phyloP scores from a whole-genome alignment of 2,113 vertebrate genomes.

The Dinomys branickii region DNA sequence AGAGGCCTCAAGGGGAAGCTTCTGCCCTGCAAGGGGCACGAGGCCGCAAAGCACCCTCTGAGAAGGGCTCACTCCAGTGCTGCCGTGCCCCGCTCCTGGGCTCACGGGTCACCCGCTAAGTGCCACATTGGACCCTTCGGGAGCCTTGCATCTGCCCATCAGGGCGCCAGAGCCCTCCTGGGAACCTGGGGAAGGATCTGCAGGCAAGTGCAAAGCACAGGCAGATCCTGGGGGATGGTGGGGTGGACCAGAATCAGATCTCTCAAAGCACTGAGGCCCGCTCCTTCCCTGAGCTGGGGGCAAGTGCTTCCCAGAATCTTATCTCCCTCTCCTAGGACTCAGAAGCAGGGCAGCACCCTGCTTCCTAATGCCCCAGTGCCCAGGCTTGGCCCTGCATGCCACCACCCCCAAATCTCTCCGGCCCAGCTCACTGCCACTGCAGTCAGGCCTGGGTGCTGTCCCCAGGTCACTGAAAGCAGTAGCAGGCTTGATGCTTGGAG shows the following conservation, averaged over 20 bases:
- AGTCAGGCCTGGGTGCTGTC: background rate
- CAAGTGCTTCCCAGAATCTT: too few relatives aligned
- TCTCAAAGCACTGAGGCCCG: background rate
- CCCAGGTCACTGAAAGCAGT: background rate
- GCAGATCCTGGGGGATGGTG: background rate
- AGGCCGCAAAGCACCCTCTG: conserved; percentile 63
- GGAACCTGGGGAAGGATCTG: conserved; percentile 29
- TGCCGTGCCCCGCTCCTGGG: background rate
- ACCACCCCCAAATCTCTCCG: background rate
- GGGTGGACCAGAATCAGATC: background rate
- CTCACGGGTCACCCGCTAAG: background rate
- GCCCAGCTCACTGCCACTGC: background rate
- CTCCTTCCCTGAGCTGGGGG: background rate
- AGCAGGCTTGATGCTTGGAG: background rate
- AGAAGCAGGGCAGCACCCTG: background rate
- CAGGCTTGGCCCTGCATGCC: background rate
- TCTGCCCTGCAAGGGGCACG: conserved; percentile 78
- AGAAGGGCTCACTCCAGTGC: conserved; percentile 41
- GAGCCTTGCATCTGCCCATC: background rate
- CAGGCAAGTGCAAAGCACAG: background rate
- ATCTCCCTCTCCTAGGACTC: background rate
- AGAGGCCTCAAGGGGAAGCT: conserved; percentile 71
- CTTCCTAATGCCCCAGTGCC: fast-evolving
- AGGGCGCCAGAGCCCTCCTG: conserved; percentile 71
- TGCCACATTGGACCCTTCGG: fast-evolving